Conservation (phyloP, 2,797 vertebrate genomes). For the Hipposideros larvatus region DNA sequence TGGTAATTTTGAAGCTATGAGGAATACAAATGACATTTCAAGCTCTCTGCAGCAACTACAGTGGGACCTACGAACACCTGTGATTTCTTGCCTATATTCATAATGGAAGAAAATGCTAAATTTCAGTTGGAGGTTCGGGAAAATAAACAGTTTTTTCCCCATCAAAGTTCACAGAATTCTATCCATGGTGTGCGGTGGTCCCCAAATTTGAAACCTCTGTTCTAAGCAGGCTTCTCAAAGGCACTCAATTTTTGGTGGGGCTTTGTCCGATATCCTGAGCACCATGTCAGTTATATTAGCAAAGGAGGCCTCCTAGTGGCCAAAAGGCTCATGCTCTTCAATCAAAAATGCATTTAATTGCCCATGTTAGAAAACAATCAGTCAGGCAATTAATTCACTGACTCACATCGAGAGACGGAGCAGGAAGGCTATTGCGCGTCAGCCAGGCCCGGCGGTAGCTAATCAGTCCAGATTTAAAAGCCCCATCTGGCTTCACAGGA, state of each 20-base stretch:
- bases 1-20: background rate
- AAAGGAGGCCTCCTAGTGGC: slow-evolving; percentile 68
- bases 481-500: background rate
- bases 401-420: slow-evolving; percentile 44
- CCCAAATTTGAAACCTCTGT: background rate
- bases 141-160: background rate
- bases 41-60: background rate
- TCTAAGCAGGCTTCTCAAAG: slow-evolving; percentile 7
- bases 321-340: background rate
- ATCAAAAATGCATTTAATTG: background rate
- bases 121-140: background rate
- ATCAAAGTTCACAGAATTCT: background rate
- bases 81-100: background rate
- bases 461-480: slow-evolving; percentile 62
- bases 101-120: slow-evolving; percentile 1
- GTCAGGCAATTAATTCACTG: slow-evolving; percentile 40
- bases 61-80: background rate
- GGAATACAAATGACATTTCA: background rate
- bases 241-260: background rate
- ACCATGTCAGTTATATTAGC: slow-evolving; percentile 26
- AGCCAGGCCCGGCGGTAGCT: background rate
- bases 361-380: slow-evolving; percentile 31
- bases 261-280: background rate
- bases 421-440: background rate
- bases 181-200: background rate